These are phyloP conservation scores for Myotis brandtii DNA, from an alignment of 2,113 vertebrate species.

Conservation along the genomic window DNA sequence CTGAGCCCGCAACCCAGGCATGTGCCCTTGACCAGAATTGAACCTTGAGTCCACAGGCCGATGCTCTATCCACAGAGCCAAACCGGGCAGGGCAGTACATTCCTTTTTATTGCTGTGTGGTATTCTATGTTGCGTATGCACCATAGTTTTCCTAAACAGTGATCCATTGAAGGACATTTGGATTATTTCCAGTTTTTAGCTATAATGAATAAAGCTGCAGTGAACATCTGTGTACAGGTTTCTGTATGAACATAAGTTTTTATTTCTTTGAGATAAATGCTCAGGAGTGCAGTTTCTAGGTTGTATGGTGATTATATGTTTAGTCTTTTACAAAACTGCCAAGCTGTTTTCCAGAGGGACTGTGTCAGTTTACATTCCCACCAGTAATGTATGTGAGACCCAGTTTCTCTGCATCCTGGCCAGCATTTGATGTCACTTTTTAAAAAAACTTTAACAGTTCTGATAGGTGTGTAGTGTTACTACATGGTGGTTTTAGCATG, in stretches of 20 bases:
- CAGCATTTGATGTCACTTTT: not conserved
- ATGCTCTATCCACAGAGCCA: too few relatives aligned
- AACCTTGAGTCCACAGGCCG: too few relatives aligned
- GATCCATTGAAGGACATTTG: not conserved
- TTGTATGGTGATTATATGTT: not conserved
- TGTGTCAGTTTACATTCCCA: not conserved
- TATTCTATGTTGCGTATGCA: not conserved
- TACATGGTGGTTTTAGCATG: not conserved
- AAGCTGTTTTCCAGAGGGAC: not conserved
- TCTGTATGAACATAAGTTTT: not conserved
- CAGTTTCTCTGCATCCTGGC: not conserved
- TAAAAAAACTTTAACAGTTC: not conserved
- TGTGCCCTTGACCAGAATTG: too few relatives aligned
- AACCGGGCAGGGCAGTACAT: not conserved
- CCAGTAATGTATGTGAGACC: not conserved
- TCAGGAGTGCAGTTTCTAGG: not conserved
- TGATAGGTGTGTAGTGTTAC: not conserved
- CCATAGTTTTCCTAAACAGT: not conserved
- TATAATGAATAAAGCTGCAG: not conserved
- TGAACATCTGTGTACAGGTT: not conserved
- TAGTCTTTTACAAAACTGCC: not conserved
- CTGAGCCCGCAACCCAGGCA: too few relatives aligned
- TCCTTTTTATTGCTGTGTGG: not conserved
- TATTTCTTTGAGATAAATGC: slow-evolving; percentile 12
- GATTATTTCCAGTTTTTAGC: not conserved